Evolutionary conservation across 2,113 vertebrate genomes (phyloP), one percentile per base, ranked within the genome.

Genomic region (Tringa solitaria): DNA sequence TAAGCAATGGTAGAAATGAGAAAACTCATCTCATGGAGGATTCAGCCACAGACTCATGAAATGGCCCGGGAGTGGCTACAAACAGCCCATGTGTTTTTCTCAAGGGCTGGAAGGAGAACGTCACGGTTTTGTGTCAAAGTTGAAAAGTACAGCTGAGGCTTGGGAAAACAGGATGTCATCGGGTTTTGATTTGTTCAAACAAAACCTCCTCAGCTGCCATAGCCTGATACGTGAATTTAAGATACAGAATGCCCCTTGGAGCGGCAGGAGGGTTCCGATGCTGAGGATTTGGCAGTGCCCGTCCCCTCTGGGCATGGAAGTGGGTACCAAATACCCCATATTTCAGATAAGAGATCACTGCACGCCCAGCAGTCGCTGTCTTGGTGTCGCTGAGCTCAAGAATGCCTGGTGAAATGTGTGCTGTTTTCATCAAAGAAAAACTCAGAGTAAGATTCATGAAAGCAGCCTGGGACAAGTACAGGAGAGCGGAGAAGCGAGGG

Each of bases 251-350:
- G 7, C 14, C 19, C 2, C 32, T 48, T 28, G 8, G 3, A 13
- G 35, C 15, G 32, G 32, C 79, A 51, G 50, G 14, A 43, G 14
- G 7, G 3, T 15, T 65, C 46, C 19, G 33, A 7, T 33, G 27
- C 12, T 24, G 51, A 15, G 35, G 17, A 17, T 64, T 50, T 78
- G 73, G 33, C 16, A 20, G 60, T 8, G n/a, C 10, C 59, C 64
- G 8, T 43, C 77, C 43, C 68, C 48, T 45, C 48, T 73, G 45
- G 63, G 54, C 19, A 23, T 45, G 48, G 6, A 23, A 41, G 27
- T 0, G 0, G 20, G 18, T 74, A 3, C 48, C 41, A 13, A 15
- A 22, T 14, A 3, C 8, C 32, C 45, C 37, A 2, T 17, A 45
- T 56, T n/a, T 65, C 27, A 61, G 61, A 9, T 1, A 4, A 59